phyloP scores from a whole-genome alignment of 2,888 invertebrate genomes.

The Panzeria rudis region DNA sequence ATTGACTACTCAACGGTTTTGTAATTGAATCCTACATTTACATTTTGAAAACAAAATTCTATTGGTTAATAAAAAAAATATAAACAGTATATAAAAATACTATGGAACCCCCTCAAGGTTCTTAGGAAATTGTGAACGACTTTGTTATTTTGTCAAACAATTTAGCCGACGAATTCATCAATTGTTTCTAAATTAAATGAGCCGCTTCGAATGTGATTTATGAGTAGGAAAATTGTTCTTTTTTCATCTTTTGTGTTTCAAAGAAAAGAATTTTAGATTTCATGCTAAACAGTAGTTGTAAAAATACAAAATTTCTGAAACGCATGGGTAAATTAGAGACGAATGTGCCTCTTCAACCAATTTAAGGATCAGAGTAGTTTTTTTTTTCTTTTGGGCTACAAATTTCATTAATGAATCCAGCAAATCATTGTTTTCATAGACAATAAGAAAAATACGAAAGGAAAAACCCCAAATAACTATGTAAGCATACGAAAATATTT shows the following conservation, averaged over 20 bases:
- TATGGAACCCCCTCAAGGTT: conserved; percentile 15
- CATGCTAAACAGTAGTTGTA: conserved; percentile 42
- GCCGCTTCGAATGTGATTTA: conserved; percentile 36
- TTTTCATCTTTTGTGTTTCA: conserved; percentile 5
- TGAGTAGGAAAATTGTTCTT: conserved; percentile 12
- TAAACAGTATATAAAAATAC: neutral
- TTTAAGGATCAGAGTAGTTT: conserved; percentile 62
- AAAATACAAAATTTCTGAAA: conserved; percentile 3
- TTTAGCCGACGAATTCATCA: conserved; percentile 3
- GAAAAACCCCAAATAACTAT: neutral
- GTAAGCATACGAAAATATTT: neutral
- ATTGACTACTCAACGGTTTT: too few species aligned
- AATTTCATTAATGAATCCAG: conserved; percentile 39
- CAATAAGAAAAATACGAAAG: neutral
- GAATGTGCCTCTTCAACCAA: conserved; percentile 62
- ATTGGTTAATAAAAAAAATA: too few species aligned
- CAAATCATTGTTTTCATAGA: conserved; percentile 43
- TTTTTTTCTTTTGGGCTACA: neutral
- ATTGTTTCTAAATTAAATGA: conserved; percentile 36
- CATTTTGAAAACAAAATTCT: too few species aligned
- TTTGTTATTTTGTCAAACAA: conserved; percentile 21
- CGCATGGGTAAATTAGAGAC: conserved; percentile 42
- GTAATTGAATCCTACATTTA: too few species aligned
- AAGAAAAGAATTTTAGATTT: neutral
- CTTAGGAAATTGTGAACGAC: conserved; percentile 11